phyloP scores from a whole-genome alignment of 1,140 invertebrate genomes.

The Sitobion miscanthi region DNA sequence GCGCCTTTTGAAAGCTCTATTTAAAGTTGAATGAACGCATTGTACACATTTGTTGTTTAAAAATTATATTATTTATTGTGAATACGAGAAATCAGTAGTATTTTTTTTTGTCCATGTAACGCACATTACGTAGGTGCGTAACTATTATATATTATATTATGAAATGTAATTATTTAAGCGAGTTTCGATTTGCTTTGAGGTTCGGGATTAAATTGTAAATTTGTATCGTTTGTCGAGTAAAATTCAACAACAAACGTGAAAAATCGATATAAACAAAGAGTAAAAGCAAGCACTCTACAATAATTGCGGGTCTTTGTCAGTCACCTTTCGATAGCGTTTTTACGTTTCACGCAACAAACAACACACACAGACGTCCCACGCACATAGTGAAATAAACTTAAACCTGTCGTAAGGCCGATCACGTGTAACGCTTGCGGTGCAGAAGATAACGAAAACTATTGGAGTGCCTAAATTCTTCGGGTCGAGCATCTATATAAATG shows the following conservation, averaged over 20 bases:
- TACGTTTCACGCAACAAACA: background rate
- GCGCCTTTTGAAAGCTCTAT: background rate
- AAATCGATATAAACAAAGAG: slow-evolving; percentile 29
- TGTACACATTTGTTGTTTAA: background rate
- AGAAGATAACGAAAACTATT: slow-evolving; percentile 20
- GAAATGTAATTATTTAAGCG: slow-evolving; percentile 6
- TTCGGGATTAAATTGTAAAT: background rate
- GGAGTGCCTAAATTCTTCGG: background rate
- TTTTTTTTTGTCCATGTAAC: background rate
- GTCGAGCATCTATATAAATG: background rate
- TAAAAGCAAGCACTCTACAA: background rate
- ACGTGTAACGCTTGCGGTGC: background rate
- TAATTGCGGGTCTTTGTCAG: background rate
- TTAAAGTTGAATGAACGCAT: background rate
- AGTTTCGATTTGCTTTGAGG: slow-evolving; percentile 9
- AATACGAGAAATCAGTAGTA: background rate
- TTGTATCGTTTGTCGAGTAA: background rate
- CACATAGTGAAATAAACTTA: background rate
- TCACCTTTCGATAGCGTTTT: background rate
- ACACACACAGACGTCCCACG: background rate
- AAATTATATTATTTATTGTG: background rate
- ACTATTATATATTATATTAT: background rate
- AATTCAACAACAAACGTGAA: background rate
- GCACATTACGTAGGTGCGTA: background rate
- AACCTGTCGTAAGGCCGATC: background rate